phyloP scores from a whole-genome alignment of 2,888 invertebrate species.

The Brassicogethes aeneus region DNA sequence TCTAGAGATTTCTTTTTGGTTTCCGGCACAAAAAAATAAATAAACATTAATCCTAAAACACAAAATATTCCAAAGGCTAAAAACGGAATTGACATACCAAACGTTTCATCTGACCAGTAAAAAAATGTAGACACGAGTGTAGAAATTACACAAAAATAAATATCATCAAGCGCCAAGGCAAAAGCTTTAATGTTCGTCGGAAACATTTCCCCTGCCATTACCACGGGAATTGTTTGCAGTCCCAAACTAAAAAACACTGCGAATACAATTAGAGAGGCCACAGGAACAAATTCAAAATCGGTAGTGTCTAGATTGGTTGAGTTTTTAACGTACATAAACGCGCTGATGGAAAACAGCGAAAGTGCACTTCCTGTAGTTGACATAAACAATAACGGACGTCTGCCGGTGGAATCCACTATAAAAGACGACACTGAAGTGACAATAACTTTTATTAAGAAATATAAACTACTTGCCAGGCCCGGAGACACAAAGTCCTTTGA shows the following conservation, averaged over 20 bases:
- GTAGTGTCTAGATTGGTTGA: constrained; percentile 31
- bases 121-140: constrained; percentile 43
- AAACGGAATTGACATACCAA: constrained; percentile 42
- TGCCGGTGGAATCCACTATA: constrained; percentile 49
- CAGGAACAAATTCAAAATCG: constrained; percentile 37
- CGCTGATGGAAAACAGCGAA: constrained; percentile 37
- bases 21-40: constrained; percentile 41
- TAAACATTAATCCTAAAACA: constrained; percentile 36
- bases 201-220: constrained; percentile 47
- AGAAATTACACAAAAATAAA: constrained; percentile 43
- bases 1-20: constrained; percentile 45
- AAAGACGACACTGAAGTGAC: constrained; percentile 49
- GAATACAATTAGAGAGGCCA: constrained; percentile 41
- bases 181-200: constrained; percentile 47
- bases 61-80: constrained; percentile 40
- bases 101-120: constrained; percentile 34
- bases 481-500: constrained; percentile 38
- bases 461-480: constrained; percentile 28
- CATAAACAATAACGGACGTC: constrained; percentile 44
- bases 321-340: constrained; percentile 41
- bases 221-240: constrained; percentile 44
- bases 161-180: constrained; percentile 46
- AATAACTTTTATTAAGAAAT: constrained; percentile 46
- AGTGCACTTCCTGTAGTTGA: constrained; percentile 42
- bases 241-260: constrained; percentile 45